phyloP scores from a whole-genome alignment of 1,140 invertebrate genomes.

The Stenopsyche tienmushanensis region DNA sequence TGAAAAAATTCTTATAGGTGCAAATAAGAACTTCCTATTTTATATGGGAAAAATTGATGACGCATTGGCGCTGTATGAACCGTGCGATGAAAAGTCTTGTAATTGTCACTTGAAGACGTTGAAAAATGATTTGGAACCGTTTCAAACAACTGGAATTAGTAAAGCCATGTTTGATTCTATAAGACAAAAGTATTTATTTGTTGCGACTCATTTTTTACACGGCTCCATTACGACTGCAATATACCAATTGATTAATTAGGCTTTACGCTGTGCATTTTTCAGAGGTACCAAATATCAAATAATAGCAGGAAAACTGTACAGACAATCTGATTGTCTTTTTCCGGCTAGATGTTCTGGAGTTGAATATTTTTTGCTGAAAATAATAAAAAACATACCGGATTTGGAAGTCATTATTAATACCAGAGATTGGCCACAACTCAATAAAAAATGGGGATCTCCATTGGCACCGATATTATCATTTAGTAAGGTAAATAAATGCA shows the following conservation, averaged over 20 bases:
- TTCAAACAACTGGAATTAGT: slow-evolving; percentile 67
- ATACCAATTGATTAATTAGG: too few relatives aligned
- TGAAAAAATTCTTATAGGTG: too few relatives aligned
- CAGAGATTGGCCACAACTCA: slow-evolving; percentile 89
- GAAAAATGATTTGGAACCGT: slow-evolving; percentile 67
- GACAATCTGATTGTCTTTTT: slow-evolving; percentile 86
- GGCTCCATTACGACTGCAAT: too few relatives aligned
- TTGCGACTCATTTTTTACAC: not conserved
- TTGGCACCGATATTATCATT: slow-evolving; percentile 86
- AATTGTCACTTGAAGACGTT: slow-evolving; percentile 67
- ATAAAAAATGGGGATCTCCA: slow-evolving; percentile 61
- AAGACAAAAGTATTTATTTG: slow-evolving; percentile 54
- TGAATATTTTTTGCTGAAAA: slow-evolving; percentile 81
- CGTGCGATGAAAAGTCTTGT: slow-evolving; percentile 57
- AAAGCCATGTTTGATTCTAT: slow-evolving; percentile 63
- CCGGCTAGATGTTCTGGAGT: slow-evolving; percentile 87
- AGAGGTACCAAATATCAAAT: slow-evolving; percentile 82
- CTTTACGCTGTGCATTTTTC: slow-evolving; percentile 46
- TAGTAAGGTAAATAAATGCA: slow-evolving; percentile 71
- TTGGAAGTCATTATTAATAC: slow-evolving; percentile 89
- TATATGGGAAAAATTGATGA: slow-evolving; percentile 48
- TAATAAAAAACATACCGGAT: slow-evolving; percentile 69
- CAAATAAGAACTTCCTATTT: slow-evolving; percentile 47
- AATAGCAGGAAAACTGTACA: slow-evolving; percentile 76
- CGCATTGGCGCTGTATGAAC: slow-evolving; percentile 49